Base-by-base conservation (phyloP, 2,113 vertebrate genomes). In the Uria lomvia region DNA sequence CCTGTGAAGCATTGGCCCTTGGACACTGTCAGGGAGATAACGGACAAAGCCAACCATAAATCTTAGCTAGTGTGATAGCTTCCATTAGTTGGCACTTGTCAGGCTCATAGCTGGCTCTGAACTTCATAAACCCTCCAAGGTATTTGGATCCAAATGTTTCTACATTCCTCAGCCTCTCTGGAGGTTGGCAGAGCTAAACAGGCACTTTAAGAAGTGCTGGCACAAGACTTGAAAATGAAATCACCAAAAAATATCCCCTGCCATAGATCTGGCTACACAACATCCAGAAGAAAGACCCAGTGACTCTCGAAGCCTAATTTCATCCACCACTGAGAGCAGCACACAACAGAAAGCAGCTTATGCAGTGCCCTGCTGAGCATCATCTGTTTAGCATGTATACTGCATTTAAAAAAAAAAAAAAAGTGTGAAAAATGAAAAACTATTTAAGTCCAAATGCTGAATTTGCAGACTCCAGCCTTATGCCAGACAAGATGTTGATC, bases 301-400 rank as follows among this genome's bases (percentile, higher is more conserved):
- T 80, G 59, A 73, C 71, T 92, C 73, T 59, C 26, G 77, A 89
- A 95, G 49, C 86, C 68, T 80, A 92, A 97, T 95, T 98, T 96
- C 91, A 96, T 83, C 92, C 72, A 75, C 85, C 55, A 60, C 60
- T 4, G 36, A 60, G 56, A 96, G 68, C 72, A 86, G 95, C 45
- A 80, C 78, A 93, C 73, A 90, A 79, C 58, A 96, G 96, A 91
- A 97, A 96, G 70, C 89, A 50, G 85, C 96, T 92, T 97, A 92
- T 76, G 62, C 92, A 86, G 74, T 89, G 93, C 93, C 97, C 95
- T 96, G 94, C 95, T 96, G 96, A 96, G 96, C 92, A 97, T 93
- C 94, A 97, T 97, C 97, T 98, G 96, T 91, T 94, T 94, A 75
- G 66, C 74, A 76, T 90, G 66, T 80, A 86, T 36, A 93, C 90